Percentiles rank a stretch among this genome's conserved stretches.
These are phyloP conservation scores for Pissodes strobi DNA, from an alignment of 1,140 invertebrate genomes.

Conservation along the genomic window DNA sequence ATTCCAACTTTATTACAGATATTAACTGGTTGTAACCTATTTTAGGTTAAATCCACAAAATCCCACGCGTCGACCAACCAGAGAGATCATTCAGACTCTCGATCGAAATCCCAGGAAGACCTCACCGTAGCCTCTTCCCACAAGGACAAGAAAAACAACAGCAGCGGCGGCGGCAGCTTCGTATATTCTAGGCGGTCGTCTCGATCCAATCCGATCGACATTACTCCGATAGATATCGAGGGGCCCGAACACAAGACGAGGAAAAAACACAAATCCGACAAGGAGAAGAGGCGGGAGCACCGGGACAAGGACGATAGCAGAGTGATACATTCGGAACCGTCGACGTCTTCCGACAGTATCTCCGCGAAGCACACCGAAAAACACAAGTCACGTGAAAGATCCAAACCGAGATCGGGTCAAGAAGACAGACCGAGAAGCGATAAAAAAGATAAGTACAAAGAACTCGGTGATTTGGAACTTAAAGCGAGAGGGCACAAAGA, in stretches of 20 bases:
- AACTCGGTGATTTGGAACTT: too few species aligned
- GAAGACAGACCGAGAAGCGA: conserved; percentile 1
- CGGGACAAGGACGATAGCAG: not conserved
- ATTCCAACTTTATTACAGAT: not conserved
- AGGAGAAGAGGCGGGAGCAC: not conserved
- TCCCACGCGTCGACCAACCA: not conserved
- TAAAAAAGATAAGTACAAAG: conserved; percentile 1
- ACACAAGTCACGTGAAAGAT: not conserved
- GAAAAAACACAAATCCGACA: conserved; percentile 17
- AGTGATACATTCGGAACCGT: not conserved
- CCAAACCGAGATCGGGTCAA: not conserved
- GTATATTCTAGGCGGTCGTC: conserved; percentile 4
- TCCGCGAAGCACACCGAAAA: not conserved
- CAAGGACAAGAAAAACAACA: not conserved
- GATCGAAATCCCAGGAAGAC: conserved; percentile 1
- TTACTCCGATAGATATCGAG: conserved; percentile 9
- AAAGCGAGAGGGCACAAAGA: not conserved
- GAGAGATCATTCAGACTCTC: conserved; percentile 8
- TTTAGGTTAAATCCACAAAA: conserved; percentile 1
- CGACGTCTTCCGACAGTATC: not conserved
- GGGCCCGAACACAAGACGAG: conserved; percentile 6
- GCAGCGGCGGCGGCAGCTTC: not conserved
- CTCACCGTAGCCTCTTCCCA: not conserved
- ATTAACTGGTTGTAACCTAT: not conserved
- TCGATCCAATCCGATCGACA: conserved; percentile 20